phyloP scores from a whole-genome alignment of 2,888 invertebrate genomes.

The Athalia circularis region DNA sequence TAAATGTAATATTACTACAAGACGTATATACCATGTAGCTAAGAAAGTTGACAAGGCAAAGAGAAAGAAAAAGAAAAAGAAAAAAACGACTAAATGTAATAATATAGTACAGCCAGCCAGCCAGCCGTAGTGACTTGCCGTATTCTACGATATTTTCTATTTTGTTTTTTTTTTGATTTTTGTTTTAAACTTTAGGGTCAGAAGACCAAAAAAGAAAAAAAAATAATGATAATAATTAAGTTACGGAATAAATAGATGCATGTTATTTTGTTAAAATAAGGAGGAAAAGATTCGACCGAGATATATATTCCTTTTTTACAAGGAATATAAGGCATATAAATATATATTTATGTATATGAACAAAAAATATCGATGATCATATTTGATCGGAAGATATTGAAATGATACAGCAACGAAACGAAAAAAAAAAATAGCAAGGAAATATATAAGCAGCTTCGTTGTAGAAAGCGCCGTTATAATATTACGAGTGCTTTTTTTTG shows the following conservation, averaged over 20 bases:
- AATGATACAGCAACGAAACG: background rate
- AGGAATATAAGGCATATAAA: background rate
- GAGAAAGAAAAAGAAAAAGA: background rate
- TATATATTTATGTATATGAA: background rate
- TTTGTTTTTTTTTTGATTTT: background rate
- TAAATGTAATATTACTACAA: background rate
- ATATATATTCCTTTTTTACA: background rate
- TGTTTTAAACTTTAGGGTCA: background rate
- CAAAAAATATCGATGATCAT: background rate
- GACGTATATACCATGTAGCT: constrained; percentile 1
- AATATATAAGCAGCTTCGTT: constrained; percentile 21
- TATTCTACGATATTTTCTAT: constrained; percentile 12
- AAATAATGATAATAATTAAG: no score
- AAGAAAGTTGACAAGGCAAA: background rate
- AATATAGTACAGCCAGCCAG: constrained; percentile 16
- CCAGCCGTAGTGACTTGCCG: constrained; percentile 42
- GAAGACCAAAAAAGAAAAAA: background rate
- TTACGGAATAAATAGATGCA: no score
- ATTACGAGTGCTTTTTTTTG: background rate
- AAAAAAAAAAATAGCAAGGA: background rate
- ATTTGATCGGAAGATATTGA: no score
- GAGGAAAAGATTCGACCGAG: background rate
- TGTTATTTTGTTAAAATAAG: background rate
- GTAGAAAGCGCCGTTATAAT: constrained; percentile 1
- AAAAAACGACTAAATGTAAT: background rate